Base-by-base conservation (phyloP, 1,140 invertebrate species). In the Penaeus vannamei region DNA sequence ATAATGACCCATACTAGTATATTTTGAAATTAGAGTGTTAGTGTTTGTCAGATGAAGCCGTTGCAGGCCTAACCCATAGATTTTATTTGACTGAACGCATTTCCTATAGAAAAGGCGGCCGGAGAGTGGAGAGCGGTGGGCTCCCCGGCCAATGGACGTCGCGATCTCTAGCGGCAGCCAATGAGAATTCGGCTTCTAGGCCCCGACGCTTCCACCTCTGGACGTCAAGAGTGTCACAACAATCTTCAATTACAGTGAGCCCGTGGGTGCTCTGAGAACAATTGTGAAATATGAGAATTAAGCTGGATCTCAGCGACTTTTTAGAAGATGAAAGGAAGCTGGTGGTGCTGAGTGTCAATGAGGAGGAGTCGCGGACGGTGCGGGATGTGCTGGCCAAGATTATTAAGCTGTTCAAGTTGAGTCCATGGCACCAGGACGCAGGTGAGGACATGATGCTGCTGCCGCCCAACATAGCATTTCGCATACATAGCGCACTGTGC, bases 291-390 rank as follows among this genome's bases (percentile, higher is more conserved):
- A 87, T 87, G 86, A 81, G 86, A 80, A 64, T 87, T 2, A 87
- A 87, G 29, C 42, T 87, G 5, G 86, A 87, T 46, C 79, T 87
- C 0, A 83, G 86, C 79, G 77, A 87, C 2, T 87, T 87, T 72
- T 60, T 87, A 22, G 79, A 87, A 29, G 86, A 87, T 22, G 86
- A 87, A 29, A 64, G 79, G 26, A 87, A 87, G 42, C 81, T 87
- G 7, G 66, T 66, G 17, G 79, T 87, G n/a, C 19, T 87, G 17
- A 87, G 72, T 12, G 79, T 87, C 19, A 87, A 87, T n/a, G 32
- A 46, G n/a, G 72, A 87, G 22, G 86, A 81, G 61, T 59, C 86
- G 26, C 66, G 60, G 62, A 87, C 86, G 19, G 86, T 87, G 77
- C 36, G 62, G 29, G 86, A 87, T 59, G 86, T 87, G 20, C 42